A percentile compares a stretch with the other conserved stretches of the same genome.
Evolutionary conservation across 2,113 vertebrate genomes (phyloP).

Genomic region (Sinocyclocheilus rhinocerous): DNA sequence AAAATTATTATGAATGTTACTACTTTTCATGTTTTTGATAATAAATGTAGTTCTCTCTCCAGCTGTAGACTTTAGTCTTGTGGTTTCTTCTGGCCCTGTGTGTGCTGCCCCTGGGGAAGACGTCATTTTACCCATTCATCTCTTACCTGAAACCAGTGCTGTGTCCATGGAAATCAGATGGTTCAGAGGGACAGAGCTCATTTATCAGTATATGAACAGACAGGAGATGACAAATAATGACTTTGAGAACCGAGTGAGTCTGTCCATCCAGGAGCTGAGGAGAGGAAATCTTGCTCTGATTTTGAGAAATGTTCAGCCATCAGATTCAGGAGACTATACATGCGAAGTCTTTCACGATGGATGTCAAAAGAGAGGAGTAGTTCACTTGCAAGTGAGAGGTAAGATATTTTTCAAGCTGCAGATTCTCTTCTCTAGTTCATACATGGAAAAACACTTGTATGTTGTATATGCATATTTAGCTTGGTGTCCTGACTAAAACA

Average conservation of each 20-base stretch:
- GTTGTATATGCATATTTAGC: no score
- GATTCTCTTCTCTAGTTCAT: neutral
- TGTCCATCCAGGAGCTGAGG: slow-evolving; percentile 43
- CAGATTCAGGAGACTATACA: slow-evolving; percentile 46
- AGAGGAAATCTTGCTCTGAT: slow-evolving; percentile 53
- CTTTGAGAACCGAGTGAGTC: neutral
- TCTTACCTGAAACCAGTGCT: slow-evolving; percentile 13
- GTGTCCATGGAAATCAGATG: neutral
- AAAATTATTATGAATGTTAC: no score
- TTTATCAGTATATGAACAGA: neutral
- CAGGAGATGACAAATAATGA: neutral
- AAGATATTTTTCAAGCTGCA: neutral
- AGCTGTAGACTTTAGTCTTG: neutral
- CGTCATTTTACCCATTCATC: neutral
- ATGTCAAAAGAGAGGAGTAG: neutral
- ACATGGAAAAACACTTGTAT: neutral
- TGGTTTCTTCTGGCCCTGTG: neutral
- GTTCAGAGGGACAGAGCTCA: neutral
- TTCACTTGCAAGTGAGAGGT: neutral
- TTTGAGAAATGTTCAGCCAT: slow-evolving; percentile 35
- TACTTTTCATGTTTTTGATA: no score
- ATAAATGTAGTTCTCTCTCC: neutral
- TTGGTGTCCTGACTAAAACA: no score
- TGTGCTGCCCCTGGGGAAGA: neutral
- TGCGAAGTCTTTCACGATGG: neutral